Evolutionary conservation across 2,113 vertebrate species (phyloP), one percentile per base, ranked within the genome.

Genomic region (Rhadina sibilatrix): DNA sequence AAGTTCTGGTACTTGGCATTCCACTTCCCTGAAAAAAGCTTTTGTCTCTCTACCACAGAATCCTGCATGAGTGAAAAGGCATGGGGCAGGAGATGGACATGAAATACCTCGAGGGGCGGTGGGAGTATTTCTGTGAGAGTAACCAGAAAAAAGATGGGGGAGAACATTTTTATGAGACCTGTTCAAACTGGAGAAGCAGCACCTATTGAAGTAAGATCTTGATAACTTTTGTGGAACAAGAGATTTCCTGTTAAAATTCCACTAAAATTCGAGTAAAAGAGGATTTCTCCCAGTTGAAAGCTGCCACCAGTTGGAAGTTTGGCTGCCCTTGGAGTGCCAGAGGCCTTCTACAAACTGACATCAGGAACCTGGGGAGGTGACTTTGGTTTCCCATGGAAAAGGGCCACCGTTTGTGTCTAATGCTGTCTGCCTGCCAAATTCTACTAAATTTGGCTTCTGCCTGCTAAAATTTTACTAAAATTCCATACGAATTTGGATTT

Each of bases 1-100:
- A 81, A 3, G 27, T 28, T 2, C 25, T 35, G 1, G 0, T 20
- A 1, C 47, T 46, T 19, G 0, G 17, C 16, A 3, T 65, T 49
- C 23, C 37, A 3, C 17, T 69, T 33, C 9, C 18, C 3, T 4
- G 1, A 28, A 50, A 60, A 54, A 61, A 61, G 15, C 5, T 72
- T 56, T 38, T 1, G 0, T 61, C 15, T 19, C 31, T 53, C 6
- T 66, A 47, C 20, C 20, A 35, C 40, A 37, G 28, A 57, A 61
- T 0, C 2, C 49, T 59, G 35, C 25, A 78, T 54, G 35, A n/a
- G 46, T 2, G 1, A 6, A 2, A 9, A 18, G 52, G 4, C 4
- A 14, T 27, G 0, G 10, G 44, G 12, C 56, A 63, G 38, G 42
- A 85, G 23, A 5, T 15, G n/a, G 50, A 27, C 37, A 30, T 66